A percentile compares a stretch with the other conserved stretches of the same genome.
Evolutionary conservation across 2,113 vertebrate species (phyloP).

Genomic region (Petrocephalus microphthalmus): DNA sequence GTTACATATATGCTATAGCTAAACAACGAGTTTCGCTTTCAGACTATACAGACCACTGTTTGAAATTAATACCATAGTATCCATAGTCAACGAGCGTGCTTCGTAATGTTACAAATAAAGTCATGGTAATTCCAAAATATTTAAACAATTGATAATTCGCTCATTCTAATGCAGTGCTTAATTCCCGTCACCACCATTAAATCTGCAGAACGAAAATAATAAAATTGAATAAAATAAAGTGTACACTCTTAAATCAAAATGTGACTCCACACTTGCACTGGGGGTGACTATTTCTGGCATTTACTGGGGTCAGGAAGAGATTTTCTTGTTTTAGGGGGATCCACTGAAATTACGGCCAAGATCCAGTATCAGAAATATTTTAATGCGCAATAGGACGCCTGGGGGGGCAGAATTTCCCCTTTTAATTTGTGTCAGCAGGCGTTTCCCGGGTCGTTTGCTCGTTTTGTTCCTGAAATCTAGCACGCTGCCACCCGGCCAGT

Average conservation of each 20-base stretch:
- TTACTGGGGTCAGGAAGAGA: constrained; percentile 1
- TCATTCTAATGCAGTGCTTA: not conserved
- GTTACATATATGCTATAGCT: not conserved
- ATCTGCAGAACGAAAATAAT: not conserved
- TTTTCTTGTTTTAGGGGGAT: not conserved
- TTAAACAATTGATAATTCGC: not conserved
- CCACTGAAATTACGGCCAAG: not conserved
- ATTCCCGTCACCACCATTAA: not conserved
- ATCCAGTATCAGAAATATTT: not conserved
- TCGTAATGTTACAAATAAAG: not conserved
- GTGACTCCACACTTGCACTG: not conserved
- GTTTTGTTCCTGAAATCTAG: constrained; percentile 23
- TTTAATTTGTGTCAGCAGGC: constrained; percentile 20
- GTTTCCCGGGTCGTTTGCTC: constrained; percentile 8
- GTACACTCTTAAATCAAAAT: not conserved
- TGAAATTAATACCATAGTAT: not conserved
- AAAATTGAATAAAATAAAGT: not conserved
- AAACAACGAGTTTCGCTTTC: not conserved
- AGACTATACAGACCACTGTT: not conserved
- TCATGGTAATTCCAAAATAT: not conserved
- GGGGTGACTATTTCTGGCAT: not conserved
- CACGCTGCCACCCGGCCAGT: constrained; percentile 46
- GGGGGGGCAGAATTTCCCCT: not conserved
- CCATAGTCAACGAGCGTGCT: not conserved
- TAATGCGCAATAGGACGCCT: not conserved